These are phyloP conservation scores for Lacerta bilineata DNA, from an alignment of 2,797 vertebrate genomes.

Conservation along the genomic window DNA sequence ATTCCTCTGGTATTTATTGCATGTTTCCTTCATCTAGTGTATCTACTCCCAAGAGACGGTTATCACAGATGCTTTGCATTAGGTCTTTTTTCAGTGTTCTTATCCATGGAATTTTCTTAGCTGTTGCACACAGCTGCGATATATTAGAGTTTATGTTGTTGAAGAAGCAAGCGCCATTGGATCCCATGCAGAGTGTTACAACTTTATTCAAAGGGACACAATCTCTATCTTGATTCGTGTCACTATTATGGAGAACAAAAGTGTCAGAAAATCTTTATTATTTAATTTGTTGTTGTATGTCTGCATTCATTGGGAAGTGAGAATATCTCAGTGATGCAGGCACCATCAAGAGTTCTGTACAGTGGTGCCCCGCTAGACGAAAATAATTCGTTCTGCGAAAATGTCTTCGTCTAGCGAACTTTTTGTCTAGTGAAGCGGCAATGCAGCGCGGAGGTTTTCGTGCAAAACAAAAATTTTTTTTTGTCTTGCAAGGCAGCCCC, in stretches of 20 bases:
- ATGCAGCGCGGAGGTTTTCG: too few species aligned
- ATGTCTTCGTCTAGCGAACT: too few species aligned
- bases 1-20: conserved; percentile 59
- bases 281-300: neutral
- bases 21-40: conserved; percentile 53
- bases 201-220: conserved; percentile 4
- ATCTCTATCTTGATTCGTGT: neutral
- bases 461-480: too few species aligned
- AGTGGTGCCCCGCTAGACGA: too few species aligned
- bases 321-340: neutral
- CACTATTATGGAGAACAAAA: neutral
- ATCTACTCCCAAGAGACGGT: conserved; percentile 53
- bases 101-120: conserved; percentile 49
- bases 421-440: too few species aligned
- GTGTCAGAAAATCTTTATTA: too few species aligned
- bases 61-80: conserved; percentile 51
- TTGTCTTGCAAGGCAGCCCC: too few species aligned
- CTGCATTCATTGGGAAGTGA: neutral
- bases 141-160: conserved; percentile 36
- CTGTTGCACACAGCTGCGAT: conserved; percentile 60
- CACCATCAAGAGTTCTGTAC: neutral
- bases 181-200: neutral
- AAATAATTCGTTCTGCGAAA: too few species aligned
- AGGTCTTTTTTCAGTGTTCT: conserved; percentile 33
- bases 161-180: neutral